A percentile compares a stretch with the other conserved stretches of the same genome.
Conservation (phyloP, 1,140 invertebrate genomes). For the Drosophila oshimai region DNA sequence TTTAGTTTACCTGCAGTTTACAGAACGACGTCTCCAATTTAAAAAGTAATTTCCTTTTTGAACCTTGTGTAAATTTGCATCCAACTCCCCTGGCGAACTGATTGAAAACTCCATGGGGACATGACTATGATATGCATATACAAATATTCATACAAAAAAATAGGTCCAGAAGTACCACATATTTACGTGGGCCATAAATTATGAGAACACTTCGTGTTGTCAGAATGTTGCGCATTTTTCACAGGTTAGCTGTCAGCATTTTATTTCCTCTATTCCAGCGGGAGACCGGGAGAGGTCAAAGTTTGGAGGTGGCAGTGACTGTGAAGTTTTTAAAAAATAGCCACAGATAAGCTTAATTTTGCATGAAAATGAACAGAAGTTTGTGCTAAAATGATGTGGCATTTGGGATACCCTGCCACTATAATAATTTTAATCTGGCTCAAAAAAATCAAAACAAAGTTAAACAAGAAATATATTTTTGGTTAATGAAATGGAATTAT, state of each 20-base stretch:
- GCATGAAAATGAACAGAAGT: slow-evolving; percentile 2
- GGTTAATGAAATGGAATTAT: no score
- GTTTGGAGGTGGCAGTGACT: slow-evolving; percentile 11
- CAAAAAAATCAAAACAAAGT: background rate
- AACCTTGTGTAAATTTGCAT: background rate
- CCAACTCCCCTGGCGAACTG: background rate
- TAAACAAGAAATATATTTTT: no score
- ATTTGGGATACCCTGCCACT: background rate
- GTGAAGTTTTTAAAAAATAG: slow-evolving; percentile 13
- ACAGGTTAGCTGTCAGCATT: slow-evolving; percentile 38
- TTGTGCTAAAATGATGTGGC: background rate
- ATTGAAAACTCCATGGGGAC: slow-evolving; percentile 29
- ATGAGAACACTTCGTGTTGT: slow-evolving; percentile 56
- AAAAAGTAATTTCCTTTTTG: slow-evolving; percentile 20
- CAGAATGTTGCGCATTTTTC: slow-evolving; percentile 48
- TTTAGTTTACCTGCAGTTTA: background rate
- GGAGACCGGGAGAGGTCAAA: slow-evolving; percentile 25
- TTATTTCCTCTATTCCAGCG: slow-evolving; percentile 17
- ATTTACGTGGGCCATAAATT: slow-evolving; percentile 68
- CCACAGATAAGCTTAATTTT: slow-evolving; percentile 22
- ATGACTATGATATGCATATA: slow-evolving; percentile 20
- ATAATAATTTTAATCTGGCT: background rate
- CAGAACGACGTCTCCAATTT: background rate
- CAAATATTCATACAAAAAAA: slow-evolving; percentile 4
- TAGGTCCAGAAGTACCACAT: slow-evolving; percentile 21